These are phyloP conservation scores for Hucho hucho DNA, from an alignment of 2,113 vertebrate species.

Conservation along the genomic window DNA sequence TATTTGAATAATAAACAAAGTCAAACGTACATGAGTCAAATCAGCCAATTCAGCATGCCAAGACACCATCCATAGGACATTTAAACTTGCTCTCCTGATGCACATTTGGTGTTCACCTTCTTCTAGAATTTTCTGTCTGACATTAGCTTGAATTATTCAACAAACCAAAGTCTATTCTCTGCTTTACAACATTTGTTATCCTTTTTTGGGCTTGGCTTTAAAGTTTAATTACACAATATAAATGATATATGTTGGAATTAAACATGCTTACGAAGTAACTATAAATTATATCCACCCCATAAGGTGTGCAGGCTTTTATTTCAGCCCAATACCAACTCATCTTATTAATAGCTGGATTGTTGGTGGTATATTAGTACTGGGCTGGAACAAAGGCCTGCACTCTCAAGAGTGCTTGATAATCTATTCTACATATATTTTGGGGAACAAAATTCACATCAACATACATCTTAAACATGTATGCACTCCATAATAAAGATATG, in stretches of 20 bases:
- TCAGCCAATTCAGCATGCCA: background rate
- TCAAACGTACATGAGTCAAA: background rate
- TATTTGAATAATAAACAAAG: constrained; percentile 40
- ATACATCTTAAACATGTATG: no score
- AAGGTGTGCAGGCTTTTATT: no score
- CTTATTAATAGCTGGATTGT: no score
- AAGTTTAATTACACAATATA: constrained; percentile 4
- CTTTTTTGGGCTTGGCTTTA: background rate
- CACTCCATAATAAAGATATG: no score
- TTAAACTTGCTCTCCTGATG: background rate
- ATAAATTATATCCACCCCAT: no score
- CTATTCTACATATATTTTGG: background rate
- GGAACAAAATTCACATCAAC: background rate
- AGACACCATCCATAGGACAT: background rate
- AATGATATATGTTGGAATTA: constrained; percentile 10
- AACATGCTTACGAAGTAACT: background rate
- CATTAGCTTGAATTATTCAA: constrained; percentile 51
- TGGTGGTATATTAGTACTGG: no score
- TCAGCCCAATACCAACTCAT: no score
- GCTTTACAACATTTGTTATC: background rate
- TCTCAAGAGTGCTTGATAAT: background rate
- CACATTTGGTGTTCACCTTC: constrained; percentile 32
- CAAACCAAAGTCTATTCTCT: constrained; percentile 12
- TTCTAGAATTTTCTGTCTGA: constrained; percentile 22
- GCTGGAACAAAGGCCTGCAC: no score